Evolutionary conservation across 2,113 vertebrate genomes (phyloP), one percentile per base, ranked within the genome.

Genomic region (Equus quagga): DNA sequence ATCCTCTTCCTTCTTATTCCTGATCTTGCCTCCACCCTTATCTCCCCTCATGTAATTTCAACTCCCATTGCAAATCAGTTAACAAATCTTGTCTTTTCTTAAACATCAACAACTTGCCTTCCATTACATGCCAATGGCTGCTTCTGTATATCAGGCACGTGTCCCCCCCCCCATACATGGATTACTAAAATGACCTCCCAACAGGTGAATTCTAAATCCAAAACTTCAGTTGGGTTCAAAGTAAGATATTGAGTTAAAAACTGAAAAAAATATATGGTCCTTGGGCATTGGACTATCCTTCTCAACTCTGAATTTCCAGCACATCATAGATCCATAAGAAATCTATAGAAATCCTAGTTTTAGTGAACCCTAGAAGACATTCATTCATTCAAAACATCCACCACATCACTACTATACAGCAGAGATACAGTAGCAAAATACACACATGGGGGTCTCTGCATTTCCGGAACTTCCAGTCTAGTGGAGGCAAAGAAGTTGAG

Each of bases 121-220:
- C 11, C 6, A 1, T 28, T 0, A 2, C 41, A 9, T 2, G 8
- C 17, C 17, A 5, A 2, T 1, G 5, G 8, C 11, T 28, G 44
- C 28, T 33, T 80, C 58, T 6, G 14, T 11, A 8, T 9, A 31
- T 41, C 23, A 78, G 44, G 28, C 17, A 13, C 18, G 9, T 33
- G 18, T 41, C 72, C 18, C 56, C 36, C 36, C 36, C 36, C 21
- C 41, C 0, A 1, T 0, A 13, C 73, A 4, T 15, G 51, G 51
- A 2, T 51, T 8, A 1, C 5, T 18, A n/a, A 36, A 44, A 31
- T 41, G 58, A 12, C 36, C 23, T 85, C 24, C 28, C 15, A 28
- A 70, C 11, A 19, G 49, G 21, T 6, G 2, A 62, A 41, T 8
- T 21, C n/a, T n/a, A 56, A 14, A 70, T 1, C 28, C 73, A 12